Percentiles rank a stretch among this genome's conserved stretches.
Evolutionary conservation across 2,888 invertebrate species (phyloP).

Genomic region (Rhorus exstirpatorius): DNA sequence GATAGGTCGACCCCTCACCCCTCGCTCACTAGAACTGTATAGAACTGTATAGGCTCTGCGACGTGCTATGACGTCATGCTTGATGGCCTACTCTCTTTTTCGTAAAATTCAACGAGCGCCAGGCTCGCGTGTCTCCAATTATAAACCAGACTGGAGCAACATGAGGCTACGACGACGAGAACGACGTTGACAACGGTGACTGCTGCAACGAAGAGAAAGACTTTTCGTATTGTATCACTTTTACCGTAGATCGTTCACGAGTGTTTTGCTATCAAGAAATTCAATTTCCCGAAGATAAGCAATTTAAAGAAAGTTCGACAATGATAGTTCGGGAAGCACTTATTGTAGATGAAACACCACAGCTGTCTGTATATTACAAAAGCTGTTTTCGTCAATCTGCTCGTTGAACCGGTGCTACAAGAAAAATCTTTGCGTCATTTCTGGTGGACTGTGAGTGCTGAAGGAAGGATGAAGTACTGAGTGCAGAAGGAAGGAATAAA

Average conservation of each 20-base stretch:
- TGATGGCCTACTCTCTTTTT: constrained; percentile 55
- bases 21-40: background rate
- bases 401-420: background rate
- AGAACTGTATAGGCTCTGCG: background rate
- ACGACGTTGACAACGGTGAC: background rate
- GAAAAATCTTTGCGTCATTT: constrained; percentile 36
- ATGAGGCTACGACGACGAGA: background rate
- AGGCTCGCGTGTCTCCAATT: constrained; percentile 46
- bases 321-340: constrained; percentile 36
- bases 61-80: constrained; percentile 44
- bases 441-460: constrained; percentile 5
- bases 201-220: background rate
- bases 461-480: no score
- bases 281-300: constrained; percentile 53
- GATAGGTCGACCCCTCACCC: constrained; percentile 28
- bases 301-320: constrained; percentile 50
- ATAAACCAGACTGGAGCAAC: constrained; percentile 34
- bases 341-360: constrained; percentile 8
- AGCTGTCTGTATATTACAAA: constrained; percentile 10
- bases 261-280: constrained; percentile 30
- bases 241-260: background rate
- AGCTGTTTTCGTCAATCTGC: constrained; percentile 28
- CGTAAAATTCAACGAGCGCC: constrained; percentile 51
- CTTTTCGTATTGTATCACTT: background rate
- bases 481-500: constrained; percentile 1